Base-by-base conservation (phyloP, 2,113 vertebrate genomes). In the Lampris megalopsis region DNA sequence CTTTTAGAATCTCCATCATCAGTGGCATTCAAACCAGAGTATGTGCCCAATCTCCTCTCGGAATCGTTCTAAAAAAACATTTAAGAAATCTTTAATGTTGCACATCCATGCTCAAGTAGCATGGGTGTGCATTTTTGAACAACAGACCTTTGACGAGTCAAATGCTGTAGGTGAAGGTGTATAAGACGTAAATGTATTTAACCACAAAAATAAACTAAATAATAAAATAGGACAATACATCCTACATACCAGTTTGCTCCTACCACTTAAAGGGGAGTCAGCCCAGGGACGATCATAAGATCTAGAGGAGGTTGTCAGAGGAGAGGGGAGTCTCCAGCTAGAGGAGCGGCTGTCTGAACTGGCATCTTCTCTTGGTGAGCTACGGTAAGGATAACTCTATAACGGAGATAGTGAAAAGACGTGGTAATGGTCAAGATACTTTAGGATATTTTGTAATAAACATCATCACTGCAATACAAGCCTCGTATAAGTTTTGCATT, bases 1-100 rank as follows among this genome's bases (percentile, higher is more conserved):
- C 97, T 95, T 94, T 98, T 99, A 68, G 96, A 95, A 82, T 99
- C 97, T 5, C 93, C 94, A 79, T 99, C 97, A 74, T 94, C 95
- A 59, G 91, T 92, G 68, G 94, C 90, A 72, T 91, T 95, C 68
- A 96, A 94, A 86, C 95, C 94, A n/a, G 96, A 94, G 72, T 94
- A 94, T 36, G 94, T 90, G 83, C 96, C 95, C 83, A 95, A 90
- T 88, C 94, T 93, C 83, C 93, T 93, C 87, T 97, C 98, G 48
- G 95, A 91, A 54, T 97, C 96, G 84, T 88, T 92, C n/a, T 94
- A 84, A 50, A 63, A 47, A 24, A n/a, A 41, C 42, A n/a, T 56
- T 61, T 1, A 11, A 0, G 57, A 68, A 7, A 37, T 5, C n/a
- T 7, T 24, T 24, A 24, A 24, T 24, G 24, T 24, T 24, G 24